A percentile compares a stretch with the other conserved stretches of the same genome.
Conservation (phyloP, 2,113 vertebrate genomes). For the Ceyx melanurus region DNA sequence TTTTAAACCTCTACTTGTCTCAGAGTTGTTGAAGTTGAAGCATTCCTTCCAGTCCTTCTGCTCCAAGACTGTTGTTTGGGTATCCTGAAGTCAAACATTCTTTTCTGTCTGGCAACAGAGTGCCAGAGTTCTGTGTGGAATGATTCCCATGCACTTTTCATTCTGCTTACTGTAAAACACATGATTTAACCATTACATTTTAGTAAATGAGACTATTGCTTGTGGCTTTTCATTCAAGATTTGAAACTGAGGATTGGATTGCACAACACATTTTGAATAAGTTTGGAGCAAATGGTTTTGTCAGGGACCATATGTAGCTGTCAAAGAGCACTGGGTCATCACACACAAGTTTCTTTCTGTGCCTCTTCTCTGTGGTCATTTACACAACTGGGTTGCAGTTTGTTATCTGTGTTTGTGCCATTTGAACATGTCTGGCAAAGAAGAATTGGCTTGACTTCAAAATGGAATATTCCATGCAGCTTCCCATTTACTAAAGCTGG, state of each 20-base stretch:
- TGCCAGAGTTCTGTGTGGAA: neutral
- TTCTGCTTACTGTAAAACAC: neutral
- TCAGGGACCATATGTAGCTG: neutral
- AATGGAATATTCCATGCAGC: neutral
- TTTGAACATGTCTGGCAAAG: neutral
- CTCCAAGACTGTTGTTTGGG: neutral
- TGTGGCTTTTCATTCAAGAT: neutral
- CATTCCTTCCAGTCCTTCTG: neutral
- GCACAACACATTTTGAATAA: neutral
- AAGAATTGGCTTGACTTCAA: neutral
- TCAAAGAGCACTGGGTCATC: neutral
- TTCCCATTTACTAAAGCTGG: constrained; percentile 10
- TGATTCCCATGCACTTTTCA: neutral
- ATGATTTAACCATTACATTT: neutral
- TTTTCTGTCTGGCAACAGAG: neutral
- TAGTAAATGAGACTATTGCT: neutral
- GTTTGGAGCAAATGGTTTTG: neutral
- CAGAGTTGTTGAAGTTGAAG: neutral
- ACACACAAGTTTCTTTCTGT: neutral
- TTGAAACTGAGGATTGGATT: neutral
- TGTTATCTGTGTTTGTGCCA: neutral
- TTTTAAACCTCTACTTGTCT: neutral
- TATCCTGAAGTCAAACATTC: neutral
- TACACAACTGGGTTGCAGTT: neutral
- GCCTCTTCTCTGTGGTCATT: neutral